Conservation (phyloP, 2,888 invertebrate species). For the Eupithecia inturbata region DNA sequence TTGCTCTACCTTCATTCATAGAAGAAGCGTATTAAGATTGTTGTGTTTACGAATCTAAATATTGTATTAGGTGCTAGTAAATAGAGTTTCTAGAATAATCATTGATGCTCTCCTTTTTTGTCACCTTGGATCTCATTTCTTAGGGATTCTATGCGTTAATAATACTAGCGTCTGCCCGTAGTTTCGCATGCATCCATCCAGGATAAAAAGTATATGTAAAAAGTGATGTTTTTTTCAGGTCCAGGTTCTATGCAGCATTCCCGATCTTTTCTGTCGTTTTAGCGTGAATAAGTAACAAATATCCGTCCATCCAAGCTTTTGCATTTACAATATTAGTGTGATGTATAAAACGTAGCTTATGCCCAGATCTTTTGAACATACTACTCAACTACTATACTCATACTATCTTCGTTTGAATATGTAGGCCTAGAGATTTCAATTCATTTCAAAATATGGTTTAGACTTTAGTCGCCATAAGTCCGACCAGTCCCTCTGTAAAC, state of each 20-base stretch:
- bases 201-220: neutral
- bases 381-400: no score
- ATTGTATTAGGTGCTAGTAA: neutral
- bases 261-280: neutral
- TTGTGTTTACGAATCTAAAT: neutral
- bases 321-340: no score
- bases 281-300: no score
- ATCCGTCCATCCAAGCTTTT: neutral
- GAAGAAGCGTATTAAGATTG: neutral
- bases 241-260: neutral
- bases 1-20: neutral
- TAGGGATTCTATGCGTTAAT: neutral
- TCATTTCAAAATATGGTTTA: constrained; percentile 6
- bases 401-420: no score
- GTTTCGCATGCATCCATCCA: neutral
- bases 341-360: no score
- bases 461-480: constrained; percentile 24
- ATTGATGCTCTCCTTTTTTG: neutral
- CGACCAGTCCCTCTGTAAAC: constrained; percentile 37
- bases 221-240: neutral
- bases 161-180: no score
- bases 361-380: no score
- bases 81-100: neutral
- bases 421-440: neutral
- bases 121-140: neutral